A percentile compares a stretch with the other conserved stretches of the same genome.
These are phyloP conservation scores for Coryphaenoides rupestris DNA, from an alignment of 2,113 vertebrate genomes.

Conservation along the genomic window DNA sequence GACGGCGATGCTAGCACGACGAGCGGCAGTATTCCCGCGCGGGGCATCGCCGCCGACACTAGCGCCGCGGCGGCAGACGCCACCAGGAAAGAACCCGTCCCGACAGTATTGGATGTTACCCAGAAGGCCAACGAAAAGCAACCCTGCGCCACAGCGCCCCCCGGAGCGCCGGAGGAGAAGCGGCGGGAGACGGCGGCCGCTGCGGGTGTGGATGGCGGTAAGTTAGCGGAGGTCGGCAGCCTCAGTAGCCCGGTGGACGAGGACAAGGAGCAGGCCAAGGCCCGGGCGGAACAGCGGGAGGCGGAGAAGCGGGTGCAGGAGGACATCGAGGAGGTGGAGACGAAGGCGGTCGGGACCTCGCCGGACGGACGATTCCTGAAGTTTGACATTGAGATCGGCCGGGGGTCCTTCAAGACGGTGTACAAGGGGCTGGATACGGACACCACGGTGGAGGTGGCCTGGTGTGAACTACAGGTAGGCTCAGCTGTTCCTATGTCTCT, in stretches of 20 bases:
- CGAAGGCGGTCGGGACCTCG: slow-evolving; percentile 94
- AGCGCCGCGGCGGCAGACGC: slow-evolving; percentile 15
- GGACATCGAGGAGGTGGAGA: slow-evolving; percentile 93
- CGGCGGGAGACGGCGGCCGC: too few species aligned
- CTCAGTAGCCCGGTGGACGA: slow-evolving; percentile 43
- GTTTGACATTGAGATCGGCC: slow-evolving; percentile 96
- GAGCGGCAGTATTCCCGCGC: slow-evolving; percentile 1
- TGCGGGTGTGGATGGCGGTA: slow-evolving; percentile 34
- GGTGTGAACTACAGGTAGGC: slow-evolving; percentile 97
- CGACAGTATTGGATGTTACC: slow-evolving; percentile 46
- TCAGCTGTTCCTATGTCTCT: not conserved
- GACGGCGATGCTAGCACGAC: slow-evolving; percentile 1
- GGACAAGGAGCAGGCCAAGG: slow-evolving; percentile 64
- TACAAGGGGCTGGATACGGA: slow-evolving; percentile 98
- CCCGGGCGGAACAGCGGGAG: slow-evolving; percentile 72
- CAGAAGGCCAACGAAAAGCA: slow-evolving; percentile 38
- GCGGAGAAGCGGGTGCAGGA: slow-evolving; percentile 79
- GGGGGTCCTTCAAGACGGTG: slow-evolving; percentile 97
- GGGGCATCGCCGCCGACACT: slow-evolving; percentile 12
- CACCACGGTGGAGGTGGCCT: slow-evolving; percentile 97
- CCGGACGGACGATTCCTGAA: slow-evolving; percentile 95
- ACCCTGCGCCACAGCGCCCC: slow-evolving; percentile 16
- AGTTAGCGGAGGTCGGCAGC: slow-evolving; percentile 38
- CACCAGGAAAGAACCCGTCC: slow-evolving; percentile 32
- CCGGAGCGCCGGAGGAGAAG: slow-evolving; percentile 22